Evolutionary conservation across 1,140 invertebrate genomes (phyloP).

Genomic region (Octopus sinensis): DNA sequence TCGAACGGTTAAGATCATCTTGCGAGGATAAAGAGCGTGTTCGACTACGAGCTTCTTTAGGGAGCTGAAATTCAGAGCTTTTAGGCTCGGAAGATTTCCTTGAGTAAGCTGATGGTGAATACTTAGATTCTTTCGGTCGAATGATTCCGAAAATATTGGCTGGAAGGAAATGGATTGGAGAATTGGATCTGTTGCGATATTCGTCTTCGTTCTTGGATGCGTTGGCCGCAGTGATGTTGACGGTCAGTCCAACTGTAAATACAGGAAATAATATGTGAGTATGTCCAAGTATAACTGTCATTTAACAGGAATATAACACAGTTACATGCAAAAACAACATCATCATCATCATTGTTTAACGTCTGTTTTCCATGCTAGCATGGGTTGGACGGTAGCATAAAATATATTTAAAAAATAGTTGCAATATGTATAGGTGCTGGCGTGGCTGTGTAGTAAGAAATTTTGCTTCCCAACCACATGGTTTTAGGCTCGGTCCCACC

Average conservation of each 20-base stretch:
- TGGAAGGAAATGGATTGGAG: constrained; percentile 15
- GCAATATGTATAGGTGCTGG: too few species aligned
- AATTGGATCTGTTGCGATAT: constrained; percentile 4
- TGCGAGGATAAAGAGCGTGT: background rate
- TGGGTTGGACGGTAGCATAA: too few species aligned
- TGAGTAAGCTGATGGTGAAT: background rate
- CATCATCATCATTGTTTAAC: too few species aligned
- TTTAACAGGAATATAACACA: too few species aligned
- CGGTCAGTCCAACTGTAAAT: background rate
- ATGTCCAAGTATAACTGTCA: too few species aligned
- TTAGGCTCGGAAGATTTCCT: background rate
- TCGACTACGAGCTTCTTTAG: background rate
- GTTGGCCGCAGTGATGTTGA: background rate
- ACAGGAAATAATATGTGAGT: background rate
- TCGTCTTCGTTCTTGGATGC: background rate
- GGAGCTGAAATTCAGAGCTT: background rate
- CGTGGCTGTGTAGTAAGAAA: too few species aligned
- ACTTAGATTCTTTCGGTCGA: constrained; percentile 6
- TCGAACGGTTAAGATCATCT: background rate
- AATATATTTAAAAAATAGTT: too few species aligned
- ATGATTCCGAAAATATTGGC: constrained; percentile 18
- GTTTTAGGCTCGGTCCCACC: too few species aligned
- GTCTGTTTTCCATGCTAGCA: too few species aligned
- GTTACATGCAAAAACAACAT: too few species aligned
- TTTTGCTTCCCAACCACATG: too few species aligned